Evolutionary conservation across 1,140 invertebrate genomes (phyloP).

Genomic region (Stegodyphus mimosarum): DNA sequence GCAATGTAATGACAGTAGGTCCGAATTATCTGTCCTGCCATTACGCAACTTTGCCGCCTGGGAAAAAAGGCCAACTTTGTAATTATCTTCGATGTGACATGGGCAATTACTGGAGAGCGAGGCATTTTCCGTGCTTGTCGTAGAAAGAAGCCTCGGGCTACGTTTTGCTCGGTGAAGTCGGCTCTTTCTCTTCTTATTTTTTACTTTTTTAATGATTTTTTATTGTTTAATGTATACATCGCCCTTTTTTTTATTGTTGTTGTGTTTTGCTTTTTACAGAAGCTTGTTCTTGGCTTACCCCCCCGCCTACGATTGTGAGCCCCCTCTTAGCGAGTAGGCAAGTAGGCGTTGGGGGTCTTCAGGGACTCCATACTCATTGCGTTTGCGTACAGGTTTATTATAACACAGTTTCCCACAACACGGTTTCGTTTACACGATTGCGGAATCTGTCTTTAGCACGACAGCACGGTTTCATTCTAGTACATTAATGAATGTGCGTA

Average conservation of each 20-base stretch:
- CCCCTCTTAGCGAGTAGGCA: conserved; percentile 12
- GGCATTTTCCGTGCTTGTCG: conserved; percentile 49
- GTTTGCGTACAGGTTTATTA: background rate
- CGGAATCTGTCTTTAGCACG: too few species aligned
- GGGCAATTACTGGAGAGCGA: conserved; percentile 47
- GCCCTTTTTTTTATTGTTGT: background rate
- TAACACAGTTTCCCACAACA: too few species aligned
- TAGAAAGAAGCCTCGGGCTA: conserved; percentile 12
- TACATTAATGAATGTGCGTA: too few species aligned
- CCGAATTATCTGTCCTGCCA: conserved; percentile 31
- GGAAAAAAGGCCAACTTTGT: conserved; percentile 53
- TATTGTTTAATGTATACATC: conserved; percentile 59
- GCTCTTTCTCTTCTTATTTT: conserved; percentile 8
- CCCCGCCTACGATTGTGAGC: conserved; percentile 45
- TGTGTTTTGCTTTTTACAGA: conserved; percentile 55
- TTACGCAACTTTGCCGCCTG: conserved; percentile 49
- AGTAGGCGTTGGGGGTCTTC: conserved; percentile 10
- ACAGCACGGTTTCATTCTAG: too few species aligned
- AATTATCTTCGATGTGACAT: conserved; percentile 58
- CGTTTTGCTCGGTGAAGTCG: conserved; percentile 29
- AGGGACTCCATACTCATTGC: conserved; percentile 8
- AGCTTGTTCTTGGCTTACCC: conserved; percentile 31
- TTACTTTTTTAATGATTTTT: background rate
- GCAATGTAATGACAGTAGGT: conserved; percentile 56
- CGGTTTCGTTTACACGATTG: too few species aligned